Evolutionary conservation across 2,797 vertebrate species (phyloP), one percentile per base, ranked within the genome.

Genomic region (Carcharodon carcharias): DNA sequence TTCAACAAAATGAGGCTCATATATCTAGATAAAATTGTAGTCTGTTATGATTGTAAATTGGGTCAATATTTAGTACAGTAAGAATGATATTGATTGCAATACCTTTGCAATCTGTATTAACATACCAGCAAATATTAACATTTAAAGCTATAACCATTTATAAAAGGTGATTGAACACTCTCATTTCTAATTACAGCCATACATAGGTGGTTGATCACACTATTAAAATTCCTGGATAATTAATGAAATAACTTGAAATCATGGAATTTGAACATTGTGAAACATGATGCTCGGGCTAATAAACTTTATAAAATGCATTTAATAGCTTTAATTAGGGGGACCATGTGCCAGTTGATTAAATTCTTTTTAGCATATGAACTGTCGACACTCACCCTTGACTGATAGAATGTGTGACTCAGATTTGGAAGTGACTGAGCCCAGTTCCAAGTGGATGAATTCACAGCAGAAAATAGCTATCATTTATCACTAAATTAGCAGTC

Each of bases 401-500:
- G 5, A 63, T 92, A 31, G 28, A 92, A 61, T 92, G 14, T 7
- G 35, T 61, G 31, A 40, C 16, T 35, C 8, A 16, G 45, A 50
- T 45, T 50, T 50, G 45, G 45, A 18, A 6, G 80, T 85, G 12
- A 45, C n/a, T 23, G 73, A 77, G n/a, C 31, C 31, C 80, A 45
- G 35, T 92, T 65, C 8, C 61, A 65, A 65, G 6, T 93, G 61
- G 61, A 65, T 93, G 91, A 23, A 61, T 93, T 67, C 61, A 45
- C 58, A 92, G 23, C 6, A 50, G 82, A n/a, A 92, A 65, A 67
- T 2, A 45, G n/a, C 9, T 18, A 28, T 65, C 1, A n/a, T 63
- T n/a, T 93, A 93, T 67, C 91, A 65, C 63, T 45, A 67, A 45
- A 93, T 93, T 93, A 63, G 63, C n/a, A n/a, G 16, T 63, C n/a